These are phyloP conservation scores for Paedocypris sp. DNA, from an alignment of 2,113 vertebrate species.

Conservation along the genomic window DNA sequence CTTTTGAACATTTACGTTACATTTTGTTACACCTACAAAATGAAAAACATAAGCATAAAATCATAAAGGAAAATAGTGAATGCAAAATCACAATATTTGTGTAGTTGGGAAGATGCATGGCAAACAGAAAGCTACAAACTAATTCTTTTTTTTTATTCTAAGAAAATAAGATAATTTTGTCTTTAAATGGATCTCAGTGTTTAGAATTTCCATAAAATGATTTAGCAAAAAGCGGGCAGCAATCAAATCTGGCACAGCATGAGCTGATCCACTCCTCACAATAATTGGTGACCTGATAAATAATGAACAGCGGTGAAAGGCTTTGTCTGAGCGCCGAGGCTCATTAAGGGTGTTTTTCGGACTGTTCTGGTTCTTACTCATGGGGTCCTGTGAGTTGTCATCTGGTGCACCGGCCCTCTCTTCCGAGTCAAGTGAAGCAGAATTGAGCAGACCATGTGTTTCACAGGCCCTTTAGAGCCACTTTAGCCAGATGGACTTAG, in stretches of 20 bases:
- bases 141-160: no score
- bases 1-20: no score
- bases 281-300: conserved; percentile 8
- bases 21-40: no score
- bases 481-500: conserved; percentile 52
- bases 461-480: conserved; percentile 22
- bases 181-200: no score
- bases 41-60: no score
- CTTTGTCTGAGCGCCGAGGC: conserved; percentile 2
- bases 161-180: background rate
- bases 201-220: no score
- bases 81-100: no score
- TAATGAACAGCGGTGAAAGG: background rate
- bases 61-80: no score
- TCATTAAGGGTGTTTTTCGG: conserved; percentile 7
- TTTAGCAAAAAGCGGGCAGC: no score
- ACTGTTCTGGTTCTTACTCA: conserved; percentile 27
- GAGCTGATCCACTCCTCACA: background rate
- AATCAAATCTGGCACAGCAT: background rate
- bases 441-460: conserved; percentile 20
- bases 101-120: no score
- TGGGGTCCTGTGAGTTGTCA: conserved; percentile 51
- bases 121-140: no score
- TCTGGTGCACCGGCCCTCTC: conserved; percentile 52
- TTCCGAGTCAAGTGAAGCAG: conserved; percentile 42